Conservation (phyloP, 2,797 vertebrate species). For the Furcifer pardalis region DNA sequence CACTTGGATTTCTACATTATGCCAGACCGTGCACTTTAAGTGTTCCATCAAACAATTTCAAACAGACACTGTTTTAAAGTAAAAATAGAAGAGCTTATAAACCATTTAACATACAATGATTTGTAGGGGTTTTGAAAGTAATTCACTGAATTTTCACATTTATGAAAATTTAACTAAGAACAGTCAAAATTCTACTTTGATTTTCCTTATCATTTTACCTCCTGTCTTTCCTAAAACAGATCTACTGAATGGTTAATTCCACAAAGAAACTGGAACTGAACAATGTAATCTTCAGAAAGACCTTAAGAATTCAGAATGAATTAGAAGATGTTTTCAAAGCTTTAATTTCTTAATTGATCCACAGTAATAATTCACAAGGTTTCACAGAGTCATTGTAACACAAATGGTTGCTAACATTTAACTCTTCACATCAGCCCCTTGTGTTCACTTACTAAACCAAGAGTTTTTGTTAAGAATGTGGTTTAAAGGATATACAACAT, state of each 20-base stretch:
- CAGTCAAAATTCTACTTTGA: constrained; percentile 45
- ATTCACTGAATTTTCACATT: constrained; percentile 53
- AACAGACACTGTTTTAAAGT: constrained; percentile 72
- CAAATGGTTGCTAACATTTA: constrained; percentile 53
- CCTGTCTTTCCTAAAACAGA: constrained; percentile 56
- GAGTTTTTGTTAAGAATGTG: constrained; percentile 50
- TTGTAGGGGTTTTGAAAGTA: constrained; percentile 73
- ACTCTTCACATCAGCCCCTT: constrained; percentile 65
- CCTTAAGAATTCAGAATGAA: constrained; percentile 57
- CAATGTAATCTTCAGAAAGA: constrained; percentile 68
- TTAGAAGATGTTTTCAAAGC: constrained; percentile 35
- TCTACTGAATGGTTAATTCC: constrained; percentile 67
- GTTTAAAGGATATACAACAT: constrained; percentile 59
- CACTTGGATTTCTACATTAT: constrained; percentile 76
- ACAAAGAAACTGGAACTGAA: constrained; percentile 62
- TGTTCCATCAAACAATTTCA: constrained; percentile 73
- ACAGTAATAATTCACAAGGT: constrained; percentile 64
- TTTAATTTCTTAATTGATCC: constrained; percentile 65
- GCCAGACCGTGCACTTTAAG: constrained; percentile 69
- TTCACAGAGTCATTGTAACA: constrained; percentile 55
- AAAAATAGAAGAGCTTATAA: constrained; percentile 58
- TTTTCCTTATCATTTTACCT: constrained; percentile 38
- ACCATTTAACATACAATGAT: constrained; percentile 72
- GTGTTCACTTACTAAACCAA: constrained; percentile 63
- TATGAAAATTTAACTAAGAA: constrained; percentile 53